Evolutionary conservation across 2,113 vertebrate species (phyloP).

Genomic region (Tenebrosternarchus preto): DNA sequence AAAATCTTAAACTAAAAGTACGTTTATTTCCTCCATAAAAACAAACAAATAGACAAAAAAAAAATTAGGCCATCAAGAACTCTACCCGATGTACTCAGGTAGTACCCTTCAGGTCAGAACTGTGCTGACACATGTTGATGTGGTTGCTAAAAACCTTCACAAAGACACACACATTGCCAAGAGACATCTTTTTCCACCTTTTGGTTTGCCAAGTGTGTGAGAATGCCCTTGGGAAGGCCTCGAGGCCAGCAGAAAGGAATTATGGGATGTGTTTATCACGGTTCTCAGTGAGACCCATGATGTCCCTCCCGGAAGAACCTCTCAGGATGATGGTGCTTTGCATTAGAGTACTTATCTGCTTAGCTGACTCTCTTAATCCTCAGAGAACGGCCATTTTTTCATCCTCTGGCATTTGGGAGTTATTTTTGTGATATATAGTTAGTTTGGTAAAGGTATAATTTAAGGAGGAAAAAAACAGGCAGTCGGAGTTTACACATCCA

Average conservation of each 20-base stretch:
- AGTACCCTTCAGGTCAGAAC: not conserved
- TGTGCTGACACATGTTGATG: not conserved
- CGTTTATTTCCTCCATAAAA: not conserved
- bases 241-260: conserved; percentile 7
- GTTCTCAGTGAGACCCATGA: conserved; percentile 8
- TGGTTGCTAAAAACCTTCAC: conserved; percentile 19
- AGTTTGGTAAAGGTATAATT: not conserved
- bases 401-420: conserved; percentile 18
- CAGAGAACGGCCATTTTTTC: conserved; percentile 33
- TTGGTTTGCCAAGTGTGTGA: not conserved
- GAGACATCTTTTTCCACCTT: conserved; percentile 8
- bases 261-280: conserved; percentile 41
- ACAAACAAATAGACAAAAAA: not conserved
- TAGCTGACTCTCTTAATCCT: conserved; percentile 49
- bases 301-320: conserved; percentile 28
- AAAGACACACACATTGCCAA: not conserved
- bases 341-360: conserved; percentile 45
- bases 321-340: conserved; percentile 23
- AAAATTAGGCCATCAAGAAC: too few species aligned
- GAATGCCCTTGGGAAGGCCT: conserved; percentile 9
- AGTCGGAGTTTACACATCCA: not conserved
- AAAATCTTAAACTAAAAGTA: not conserved
- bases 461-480: not conserved
- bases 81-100: too few species aligned
- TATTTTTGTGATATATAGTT: conserved; percentile 7